Conservation (phyloP, 2,797 vertebrate genomes). For the Pachyuromys duprasi region DNA sequence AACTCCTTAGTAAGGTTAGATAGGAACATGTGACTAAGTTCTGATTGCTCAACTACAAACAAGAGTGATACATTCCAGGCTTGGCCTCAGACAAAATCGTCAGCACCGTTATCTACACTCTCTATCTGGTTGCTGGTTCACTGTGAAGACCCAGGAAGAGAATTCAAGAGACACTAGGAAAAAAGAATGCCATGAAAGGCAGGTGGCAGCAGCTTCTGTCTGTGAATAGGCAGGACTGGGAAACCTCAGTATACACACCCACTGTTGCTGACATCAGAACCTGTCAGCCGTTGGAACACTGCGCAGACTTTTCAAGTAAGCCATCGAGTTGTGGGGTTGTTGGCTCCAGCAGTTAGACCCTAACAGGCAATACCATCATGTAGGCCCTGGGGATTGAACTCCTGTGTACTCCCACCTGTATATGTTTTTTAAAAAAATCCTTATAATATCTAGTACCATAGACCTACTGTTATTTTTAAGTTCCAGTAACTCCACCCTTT, state of each 20-base stretch:
- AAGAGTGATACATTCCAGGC: neutral
- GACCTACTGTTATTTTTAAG: constrained; percentile 22
- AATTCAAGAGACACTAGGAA: neutral
- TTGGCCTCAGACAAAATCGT: neutral
- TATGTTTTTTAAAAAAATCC: constrained; percentile 22
- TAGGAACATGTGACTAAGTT: neutral
- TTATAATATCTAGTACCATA: neutral
- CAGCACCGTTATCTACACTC: neutral
- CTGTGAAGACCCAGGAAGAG: neutral
- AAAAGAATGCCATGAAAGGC: neutral
- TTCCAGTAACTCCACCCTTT: neutral
- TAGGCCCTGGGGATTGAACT: too few relatives aligned
- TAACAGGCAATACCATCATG: neutral
- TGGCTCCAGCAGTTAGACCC: neutral
- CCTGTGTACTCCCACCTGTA: neutral
- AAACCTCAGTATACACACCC: neutral
- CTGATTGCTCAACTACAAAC: neutral
- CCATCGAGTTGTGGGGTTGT: neutral
- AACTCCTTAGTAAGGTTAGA: neutral
- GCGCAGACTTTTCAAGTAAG: neutral
- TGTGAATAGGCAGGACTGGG: neutral
- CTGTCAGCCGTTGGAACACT: neutral
- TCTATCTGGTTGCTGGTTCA: neutral
- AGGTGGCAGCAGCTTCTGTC: neutral
- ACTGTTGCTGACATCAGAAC: neutral